Evolutionary conservation across 2,113 vertebrate species (phyloP).

Genomic region (Collichthys lucidus): DNA sequence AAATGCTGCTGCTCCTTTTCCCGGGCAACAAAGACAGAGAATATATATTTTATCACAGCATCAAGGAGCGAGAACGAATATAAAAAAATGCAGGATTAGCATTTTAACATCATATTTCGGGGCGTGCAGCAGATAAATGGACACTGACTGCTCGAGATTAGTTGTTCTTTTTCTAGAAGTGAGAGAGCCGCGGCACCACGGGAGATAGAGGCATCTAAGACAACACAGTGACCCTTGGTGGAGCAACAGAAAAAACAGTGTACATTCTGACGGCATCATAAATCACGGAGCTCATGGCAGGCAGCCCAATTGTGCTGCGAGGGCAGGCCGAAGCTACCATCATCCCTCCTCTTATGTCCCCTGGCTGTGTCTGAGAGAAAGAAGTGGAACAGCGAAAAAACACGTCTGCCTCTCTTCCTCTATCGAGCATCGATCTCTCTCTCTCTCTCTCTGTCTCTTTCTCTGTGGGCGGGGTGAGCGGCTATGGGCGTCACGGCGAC

Average conservation of each 20-base stretch:
- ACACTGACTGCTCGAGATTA: slow-evolving; percentile 60
- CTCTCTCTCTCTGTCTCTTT: slow-evolving; percentile 41
- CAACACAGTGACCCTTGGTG: slow-evolving; percentile 74
- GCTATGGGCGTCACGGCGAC: slow-evolving; percentile 4
- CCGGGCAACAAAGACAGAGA: slow-evolving; percentile 37
- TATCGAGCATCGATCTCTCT: not conserved
- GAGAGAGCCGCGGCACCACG: slow-evolving; percentile 30
- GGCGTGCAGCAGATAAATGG: slow-evolving; percentile 44
- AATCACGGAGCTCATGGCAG: slow-evolving; percentile 79
- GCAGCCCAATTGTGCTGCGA: slow-evolving; percentile 76
- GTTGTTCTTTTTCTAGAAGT: slow-evolving; percentile 44
- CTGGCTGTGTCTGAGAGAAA: slow-evolving; percentile 71
- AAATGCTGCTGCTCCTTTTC: slow-evolving; percentile 26
- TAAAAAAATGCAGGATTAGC: slow-evolving; percentile 64
- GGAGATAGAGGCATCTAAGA: slow-evolving; percentile 71
- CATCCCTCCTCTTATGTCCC: slow-evolving; percentile 71
- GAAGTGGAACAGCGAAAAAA: slow-evolving; percentile 77
- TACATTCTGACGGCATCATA: slow-evolving; percentile 78
- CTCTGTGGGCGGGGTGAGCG: slow-evolving; percentile 15
- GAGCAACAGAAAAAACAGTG: slow-evolving; percentile 67
- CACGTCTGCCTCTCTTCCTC: slow-evolving; percentile 39
- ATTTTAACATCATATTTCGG: slow-evolving; percentile 54
- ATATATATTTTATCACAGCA: slow-evolving; percentile 37
- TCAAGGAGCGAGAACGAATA: slow-evolving; percentile 32
- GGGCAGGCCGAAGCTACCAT: slow-evolving; percentile 70